Evolutionary conservation across 2,888 invertebrate species (phyloP), one percentile per base, ranked within the genome.

Genomic region (Cataglyphis livida): DNA sequence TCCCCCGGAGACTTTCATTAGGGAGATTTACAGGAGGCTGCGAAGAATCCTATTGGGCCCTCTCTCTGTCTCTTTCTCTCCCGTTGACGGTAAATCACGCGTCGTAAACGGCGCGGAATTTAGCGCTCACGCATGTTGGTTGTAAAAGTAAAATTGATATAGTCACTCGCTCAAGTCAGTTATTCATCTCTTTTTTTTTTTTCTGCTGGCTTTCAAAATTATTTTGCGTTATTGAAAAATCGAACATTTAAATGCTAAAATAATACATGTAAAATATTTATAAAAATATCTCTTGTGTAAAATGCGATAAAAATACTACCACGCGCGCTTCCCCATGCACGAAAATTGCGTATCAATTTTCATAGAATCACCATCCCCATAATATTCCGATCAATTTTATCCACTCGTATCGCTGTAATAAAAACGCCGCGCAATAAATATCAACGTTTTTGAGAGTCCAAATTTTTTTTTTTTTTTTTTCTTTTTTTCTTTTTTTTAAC

Each of bases 1-100:
- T 91, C 93, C 92, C 38, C 93, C 87, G 87, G 93, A 91, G 93
- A 93, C 93, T 93, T 93, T 93, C 93, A 93, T 93, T 93, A 93
- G 92, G 92, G 90, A 93, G 93, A 93, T 93, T 93, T 93, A 93
- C 93, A 93, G 92, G 91, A 91, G 91, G 83, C 91, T 90, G 90
- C 86, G 85, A 89, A 87, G 90, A 90, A 90, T 91, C 89, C 90
- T 86, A 87, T 84, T 89, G 82, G 71, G 51, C 74, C 61, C 71
- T 61, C 81, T 62, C 81, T 66, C 86, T 81, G 86, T 81, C 21
- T 4, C 57, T 61, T 1, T 25, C 18, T 28, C n/a, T 76, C 71
- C 84, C 87, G 65, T 65, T 84, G 83, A 90, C 85, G 85, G 86
- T 93, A 92, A 93, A 93, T 93, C 92, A 92, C 92, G 91, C 89